Percentiles rank a stretch among this genome's conserved stretches.
phyloP scores from a whole-genome alignment of 2,888 invertebrate genomes.

The Zhuqinia jingwanae region DNA sequence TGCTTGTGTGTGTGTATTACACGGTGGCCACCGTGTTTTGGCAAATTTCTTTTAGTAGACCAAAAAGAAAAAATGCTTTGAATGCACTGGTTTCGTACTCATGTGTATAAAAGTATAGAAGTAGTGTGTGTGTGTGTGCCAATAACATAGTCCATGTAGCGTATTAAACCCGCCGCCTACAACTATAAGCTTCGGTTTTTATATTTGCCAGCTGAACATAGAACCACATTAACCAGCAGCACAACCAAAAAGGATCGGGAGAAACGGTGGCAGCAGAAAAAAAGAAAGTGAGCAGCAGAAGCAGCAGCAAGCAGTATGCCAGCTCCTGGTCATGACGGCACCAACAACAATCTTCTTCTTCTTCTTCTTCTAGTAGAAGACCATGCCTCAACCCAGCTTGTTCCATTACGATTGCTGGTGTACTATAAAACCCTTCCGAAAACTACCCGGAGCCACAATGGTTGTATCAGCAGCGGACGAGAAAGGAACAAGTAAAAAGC shows the following conservation, averaged over 20 bases:
- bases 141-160: not conserved
- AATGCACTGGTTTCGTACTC: not conserved
- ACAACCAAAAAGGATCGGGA: slow-evolving; percentile 26
- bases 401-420: slow-evolving; percentile 43
- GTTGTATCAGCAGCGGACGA: slow-evolving; percentile 55
- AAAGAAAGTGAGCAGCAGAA: slow-evolving; percentile 56
- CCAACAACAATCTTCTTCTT: not conserved
- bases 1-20: not conserved
- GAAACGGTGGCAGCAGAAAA: slow-evolving; percentile 2
- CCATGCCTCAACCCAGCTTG: slow-evolving; percentile 33
- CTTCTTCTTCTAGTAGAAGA: not conserved
- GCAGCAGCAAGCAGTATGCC: slow-evolving; percentile 45
- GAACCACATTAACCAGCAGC: not conserved
- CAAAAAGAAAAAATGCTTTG: slow-evolving; percentile 1
- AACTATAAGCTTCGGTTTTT: slow-evolving; percentile 22
- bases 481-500: slow-evolving; percentile 55
- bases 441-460: slow-evolving; percentile 66
- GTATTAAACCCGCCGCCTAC: not conserved
- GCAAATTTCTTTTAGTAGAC: slow-evolving; percentile 8
- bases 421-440: slow-evolving; percentile 55
- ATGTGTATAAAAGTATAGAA: too few species aligned
- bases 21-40: not conserved
- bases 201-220: slow-evolving; percentile 23
- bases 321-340: slow-evolving; percentile 27
- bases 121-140: too few species aligned